Evolutionary conservation across 2,113 vertebrate genomes (phyloP).

Genomic region (Thinocorus orbignyianus): DNA sequence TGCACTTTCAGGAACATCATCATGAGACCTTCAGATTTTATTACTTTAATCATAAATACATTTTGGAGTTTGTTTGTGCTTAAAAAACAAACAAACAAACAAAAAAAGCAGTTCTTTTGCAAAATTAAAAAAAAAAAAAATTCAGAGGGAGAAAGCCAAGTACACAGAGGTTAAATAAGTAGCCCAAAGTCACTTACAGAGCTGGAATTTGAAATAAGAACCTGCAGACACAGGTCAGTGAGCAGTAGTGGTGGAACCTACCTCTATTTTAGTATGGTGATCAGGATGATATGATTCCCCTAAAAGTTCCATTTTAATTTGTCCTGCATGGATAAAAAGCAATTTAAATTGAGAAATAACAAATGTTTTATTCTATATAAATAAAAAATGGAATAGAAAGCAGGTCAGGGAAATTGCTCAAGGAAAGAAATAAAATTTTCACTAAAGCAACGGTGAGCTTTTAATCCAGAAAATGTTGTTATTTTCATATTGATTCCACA

Average conservation of each 20-base stretch:
- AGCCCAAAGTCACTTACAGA: background rate
- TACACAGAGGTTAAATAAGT: background rate
- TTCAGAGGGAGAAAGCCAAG: background rate
- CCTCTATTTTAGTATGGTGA: conserved; percentile 18
- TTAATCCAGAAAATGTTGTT: background rate
- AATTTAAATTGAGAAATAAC: conserved; percentile 52
- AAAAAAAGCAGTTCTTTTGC: background rate
- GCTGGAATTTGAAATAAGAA: background rate
- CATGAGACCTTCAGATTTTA: background rate
- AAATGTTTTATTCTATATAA: conserved; percentile 33
- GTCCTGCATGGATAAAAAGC: conserved; percentile 42
- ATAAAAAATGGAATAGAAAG: conserved; percentile 33
- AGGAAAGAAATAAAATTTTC: conserved; percentile 20
- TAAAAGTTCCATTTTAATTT: conserved; percentile 41
- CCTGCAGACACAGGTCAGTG: conserved; percentile 3
- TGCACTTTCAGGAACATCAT: background rate
- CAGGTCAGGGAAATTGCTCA: conserved; percentile 27
- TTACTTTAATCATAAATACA: background rate
- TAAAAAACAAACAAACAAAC: background rate
- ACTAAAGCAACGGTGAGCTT: background rate
- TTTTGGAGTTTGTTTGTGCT: background rate
- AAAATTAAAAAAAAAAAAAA: background rate
- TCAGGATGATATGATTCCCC: background rate
- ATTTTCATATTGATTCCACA: background rate
- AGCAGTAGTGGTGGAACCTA: background rate